Evolutionary conservation across 2,113 vertebrate species (phyloP).

Genomic region (Eubucco bourcierii): DNA sequence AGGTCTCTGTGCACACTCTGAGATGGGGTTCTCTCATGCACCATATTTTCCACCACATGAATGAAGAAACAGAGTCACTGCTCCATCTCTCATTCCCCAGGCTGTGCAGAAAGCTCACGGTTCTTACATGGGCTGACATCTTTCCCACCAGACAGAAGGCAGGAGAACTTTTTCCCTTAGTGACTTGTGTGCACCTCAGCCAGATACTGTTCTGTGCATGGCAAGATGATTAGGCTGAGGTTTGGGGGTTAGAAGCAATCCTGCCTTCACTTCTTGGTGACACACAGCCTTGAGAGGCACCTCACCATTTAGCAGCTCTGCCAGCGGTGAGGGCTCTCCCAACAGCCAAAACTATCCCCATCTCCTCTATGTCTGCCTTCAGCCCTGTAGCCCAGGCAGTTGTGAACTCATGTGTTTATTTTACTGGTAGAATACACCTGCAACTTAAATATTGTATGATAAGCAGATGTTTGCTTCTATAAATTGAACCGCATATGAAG

Average conservation of each 20-base stretch:
- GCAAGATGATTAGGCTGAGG: neutral
- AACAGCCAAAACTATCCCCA: neutral
- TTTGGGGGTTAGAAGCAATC: neutral
- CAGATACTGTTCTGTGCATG: neutral
- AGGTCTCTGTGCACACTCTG: accelerated
- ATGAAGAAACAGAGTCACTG: neutral
- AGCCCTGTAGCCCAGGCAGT: neutral
- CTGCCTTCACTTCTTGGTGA: neutral
- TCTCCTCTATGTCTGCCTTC: constrained; percentile 45
- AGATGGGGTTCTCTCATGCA: neutral
- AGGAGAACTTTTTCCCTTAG: neutral
- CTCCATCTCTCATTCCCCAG: neutral
- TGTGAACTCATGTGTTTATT: constrained; percentile 59
- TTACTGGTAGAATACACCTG: constrained; percentile 75
- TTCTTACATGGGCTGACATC: neutral
- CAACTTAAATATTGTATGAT: constrained; percentile 66
- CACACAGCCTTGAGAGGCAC: neutral
- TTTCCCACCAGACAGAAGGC: neutral
- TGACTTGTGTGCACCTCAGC: constrained; percentile 24
- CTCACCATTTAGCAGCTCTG: neutral
- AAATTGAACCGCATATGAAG: constrained; percentile 63
- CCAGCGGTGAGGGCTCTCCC: neutral
- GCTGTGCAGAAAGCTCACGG: neutral
- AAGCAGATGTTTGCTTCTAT: constrained; percentile 72
- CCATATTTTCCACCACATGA: neutral